Evolutionary conservation across 2,113 vertebrate genomes (phyloP).

Genomic region (Phyllostomus discolor): DNA sequence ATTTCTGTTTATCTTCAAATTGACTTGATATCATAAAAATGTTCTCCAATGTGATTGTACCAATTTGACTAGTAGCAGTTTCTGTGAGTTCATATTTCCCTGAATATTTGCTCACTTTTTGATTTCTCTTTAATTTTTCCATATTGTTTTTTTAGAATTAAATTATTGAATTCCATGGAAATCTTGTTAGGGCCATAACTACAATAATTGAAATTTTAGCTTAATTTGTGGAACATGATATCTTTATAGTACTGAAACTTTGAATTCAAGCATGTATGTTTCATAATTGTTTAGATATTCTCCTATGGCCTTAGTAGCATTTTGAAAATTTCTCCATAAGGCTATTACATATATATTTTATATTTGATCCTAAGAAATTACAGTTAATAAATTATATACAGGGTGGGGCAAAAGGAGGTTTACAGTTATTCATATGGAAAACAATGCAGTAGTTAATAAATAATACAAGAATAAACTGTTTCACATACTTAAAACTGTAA

Average conservation of each 20-base stretch:
- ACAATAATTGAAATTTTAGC: not conserved
- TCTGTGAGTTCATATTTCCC: not conserved
- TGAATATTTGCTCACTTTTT: not conserved
- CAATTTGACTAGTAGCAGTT: not conserved
- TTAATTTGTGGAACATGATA: not conserved
- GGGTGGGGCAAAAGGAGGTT: not conserved
- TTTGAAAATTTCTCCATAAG: not conserved
- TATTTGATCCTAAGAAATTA: not conserved
- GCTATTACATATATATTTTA: not conserved
- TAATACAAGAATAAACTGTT: not conserved
- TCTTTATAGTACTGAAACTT: not conserved
- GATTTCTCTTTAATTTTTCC: not conserved
- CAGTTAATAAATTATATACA: not conserved
- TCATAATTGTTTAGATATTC: not conserved
- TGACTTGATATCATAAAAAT: not conserved
- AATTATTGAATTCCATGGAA: not conserved
- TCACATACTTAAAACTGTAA: not conserved
- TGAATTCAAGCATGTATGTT: not conserved
- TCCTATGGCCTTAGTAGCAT: not conserved
- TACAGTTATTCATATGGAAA: not conserved
- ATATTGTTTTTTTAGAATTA: not conserved
- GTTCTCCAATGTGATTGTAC: not conserved
- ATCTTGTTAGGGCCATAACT: not conserved
- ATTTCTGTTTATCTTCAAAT: conserved; percentile 1
- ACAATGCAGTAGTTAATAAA: too few species aligned